Base-by-base conservation (phyloP, 2,113 vertebrate species). In the Nyctereutes procyonoides region DNA sequence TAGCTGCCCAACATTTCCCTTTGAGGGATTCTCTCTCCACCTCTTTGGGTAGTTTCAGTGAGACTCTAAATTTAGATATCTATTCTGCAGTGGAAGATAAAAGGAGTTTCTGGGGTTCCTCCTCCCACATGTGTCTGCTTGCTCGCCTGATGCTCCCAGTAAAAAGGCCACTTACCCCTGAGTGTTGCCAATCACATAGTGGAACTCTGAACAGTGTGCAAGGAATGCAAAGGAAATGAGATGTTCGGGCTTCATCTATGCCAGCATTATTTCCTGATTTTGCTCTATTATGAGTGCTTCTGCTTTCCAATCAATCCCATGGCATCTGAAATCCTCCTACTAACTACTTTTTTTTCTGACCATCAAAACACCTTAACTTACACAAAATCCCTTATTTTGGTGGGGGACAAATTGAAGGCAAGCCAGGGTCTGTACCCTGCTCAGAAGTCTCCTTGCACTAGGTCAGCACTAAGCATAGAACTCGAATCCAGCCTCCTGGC, bases 201-300 rank as follows among this genome's bases (percentile, higher is more conserved):
- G 8, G 56, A n/a, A 43, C 56, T 35, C 22, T 13, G 53, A 32
- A 3, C 1, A 22, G 11, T 28, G 15, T 32, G 20, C 43, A 51
- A 55, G 56, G 48, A 83, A 53, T 0, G 4, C 62, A 32, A n/a
- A 77, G 3, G 53, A 35, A 56, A 22, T 5, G 20, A 7, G 22
- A 51, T 43, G 19, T 7, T 5, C 2, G 22, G 32, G 16, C 1
- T 4, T n/a, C 14, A 0, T 38, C 17, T 1, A 1, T 0, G 0
- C 13, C 8, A 3, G 38, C 10, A 3, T 10, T 0, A 3, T 5
- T 13, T 3, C 26, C 5, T 12, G 14, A 10, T 19, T 30, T 32
- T 55, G 65, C 38, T 86, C 76, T 30, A 0, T 13, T 15, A 11
- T 22, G 13, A 5, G 10, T n/a, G 1, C 13, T 90, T 56, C 35